Evolutionary conservation across 2,888 invertebrate genomes (phyloP).

Genomic region (Caenorhabditis sinica): DNA sequence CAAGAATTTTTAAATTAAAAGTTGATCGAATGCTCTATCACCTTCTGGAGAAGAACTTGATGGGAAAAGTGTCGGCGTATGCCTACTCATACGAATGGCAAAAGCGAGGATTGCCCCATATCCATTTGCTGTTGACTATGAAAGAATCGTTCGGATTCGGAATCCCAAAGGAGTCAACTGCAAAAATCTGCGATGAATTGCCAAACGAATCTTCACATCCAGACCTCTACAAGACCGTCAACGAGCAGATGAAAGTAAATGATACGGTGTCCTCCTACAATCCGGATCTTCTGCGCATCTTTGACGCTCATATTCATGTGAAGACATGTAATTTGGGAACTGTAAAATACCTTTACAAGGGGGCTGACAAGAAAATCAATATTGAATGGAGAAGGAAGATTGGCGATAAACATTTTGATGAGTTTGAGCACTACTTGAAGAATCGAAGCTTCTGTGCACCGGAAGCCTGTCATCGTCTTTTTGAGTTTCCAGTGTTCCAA

Average conservation of each 20-base stretch:
- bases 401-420: neutral
- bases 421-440: neutral
- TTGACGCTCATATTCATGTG: neutral
- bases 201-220: no score
- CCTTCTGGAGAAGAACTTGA: neutral
- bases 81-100: neutral
- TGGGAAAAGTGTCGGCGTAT: neutral
- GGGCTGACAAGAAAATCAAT: neutral
- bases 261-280: neutral
- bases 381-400: neutral
- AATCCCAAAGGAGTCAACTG: neutral
- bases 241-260: neutral
- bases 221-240: neutral
- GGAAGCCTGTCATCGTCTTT: slow-evolving; percentile 2
- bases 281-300: neutral
- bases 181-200: neutral
- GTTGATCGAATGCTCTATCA: neutral
- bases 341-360: neutral
- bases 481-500: neutral
- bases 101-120: neutral
- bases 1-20: neutral
- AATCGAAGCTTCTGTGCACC: neutral
- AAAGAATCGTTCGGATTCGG: neutral
- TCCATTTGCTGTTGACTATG: neutral
- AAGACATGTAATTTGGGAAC: neutral